Conservation (phyloP, 2,113 vertebrate species). For the Fulmarus glacialis region DNA sequence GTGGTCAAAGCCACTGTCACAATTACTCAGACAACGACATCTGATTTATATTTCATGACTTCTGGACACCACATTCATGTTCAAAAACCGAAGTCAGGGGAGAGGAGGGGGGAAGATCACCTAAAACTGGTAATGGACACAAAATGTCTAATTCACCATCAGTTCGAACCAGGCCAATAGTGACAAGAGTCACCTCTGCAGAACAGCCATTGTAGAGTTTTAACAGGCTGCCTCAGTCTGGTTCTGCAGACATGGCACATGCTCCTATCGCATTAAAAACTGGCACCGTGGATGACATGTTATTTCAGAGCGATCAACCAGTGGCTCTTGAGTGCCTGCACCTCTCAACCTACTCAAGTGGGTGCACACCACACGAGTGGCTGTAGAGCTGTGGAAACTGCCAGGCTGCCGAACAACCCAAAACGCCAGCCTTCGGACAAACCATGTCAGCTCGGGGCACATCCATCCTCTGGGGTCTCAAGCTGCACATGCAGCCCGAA, state of each 20-base stretch:
- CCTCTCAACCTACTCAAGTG: neutral
- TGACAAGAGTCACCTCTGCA: neutral
- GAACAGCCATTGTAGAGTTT: neutral
- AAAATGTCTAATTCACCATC: neutral
- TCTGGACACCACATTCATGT: neutral
- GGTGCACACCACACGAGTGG: accelerated
- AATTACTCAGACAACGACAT: neutral
- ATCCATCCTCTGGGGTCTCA: neutral
- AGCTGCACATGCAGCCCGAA: neutral
- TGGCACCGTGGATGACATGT: accelerated
- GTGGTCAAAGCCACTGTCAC: neutral
- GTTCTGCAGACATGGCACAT: neutral
- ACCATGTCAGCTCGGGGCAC: accelerated
- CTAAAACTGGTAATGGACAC: neutral
- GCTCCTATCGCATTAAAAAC: neutral
- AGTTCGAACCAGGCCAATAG: accelerated
- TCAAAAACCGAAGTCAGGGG: neutral
- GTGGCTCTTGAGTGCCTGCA: neutral
- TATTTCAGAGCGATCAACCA: neutral
- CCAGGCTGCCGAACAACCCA: neutral
- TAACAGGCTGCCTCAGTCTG: neutral
- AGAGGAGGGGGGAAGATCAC: neutral
- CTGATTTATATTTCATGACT: neutral
- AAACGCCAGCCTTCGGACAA: neutral
- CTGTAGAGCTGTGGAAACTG: neutral